Conservation (phyloP, 2,113 vertebrate species). For the Microcebus lehilahytsara region DNA sequence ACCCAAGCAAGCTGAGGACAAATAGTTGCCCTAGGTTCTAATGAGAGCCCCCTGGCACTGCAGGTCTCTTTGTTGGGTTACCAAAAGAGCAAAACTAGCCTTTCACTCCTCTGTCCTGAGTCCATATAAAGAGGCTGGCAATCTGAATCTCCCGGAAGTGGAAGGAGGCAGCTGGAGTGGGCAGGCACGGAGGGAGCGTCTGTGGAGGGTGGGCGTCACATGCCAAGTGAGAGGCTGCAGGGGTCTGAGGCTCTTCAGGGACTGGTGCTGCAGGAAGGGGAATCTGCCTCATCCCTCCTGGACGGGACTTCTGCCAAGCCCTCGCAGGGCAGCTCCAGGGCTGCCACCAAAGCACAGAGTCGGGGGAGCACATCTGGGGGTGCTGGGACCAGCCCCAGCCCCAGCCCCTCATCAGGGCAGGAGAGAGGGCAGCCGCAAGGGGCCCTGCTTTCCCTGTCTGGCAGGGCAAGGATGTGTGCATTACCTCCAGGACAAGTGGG, state of each 20-base stretch:
- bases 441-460: neutral
- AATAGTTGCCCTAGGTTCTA: neutral
- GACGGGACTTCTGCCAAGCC: neutral
- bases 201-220: neutral
- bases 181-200: neutral
- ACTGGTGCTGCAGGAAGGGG: neutral
- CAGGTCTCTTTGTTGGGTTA: no score
- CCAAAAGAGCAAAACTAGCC: neutral
- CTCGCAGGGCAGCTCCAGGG: neutral
- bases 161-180: neutral
- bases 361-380: accelerated
- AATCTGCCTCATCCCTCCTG: neutral
- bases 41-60: neutral
- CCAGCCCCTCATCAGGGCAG: neutral
- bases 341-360: neutral
- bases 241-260: neutral
- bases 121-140: neutral
- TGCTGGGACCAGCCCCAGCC: neutral
- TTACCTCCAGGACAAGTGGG: neutral
- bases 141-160: neutral
- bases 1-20: neutral
- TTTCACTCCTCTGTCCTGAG: neutral
- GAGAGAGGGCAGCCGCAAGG: no score
- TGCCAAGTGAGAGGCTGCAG: neutral
- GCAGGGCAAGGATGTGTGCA: neutral